phyloP scores from a whole-genome alignment of 1,140 invertebrate species.

The Heliothis subflexa region DNA sequence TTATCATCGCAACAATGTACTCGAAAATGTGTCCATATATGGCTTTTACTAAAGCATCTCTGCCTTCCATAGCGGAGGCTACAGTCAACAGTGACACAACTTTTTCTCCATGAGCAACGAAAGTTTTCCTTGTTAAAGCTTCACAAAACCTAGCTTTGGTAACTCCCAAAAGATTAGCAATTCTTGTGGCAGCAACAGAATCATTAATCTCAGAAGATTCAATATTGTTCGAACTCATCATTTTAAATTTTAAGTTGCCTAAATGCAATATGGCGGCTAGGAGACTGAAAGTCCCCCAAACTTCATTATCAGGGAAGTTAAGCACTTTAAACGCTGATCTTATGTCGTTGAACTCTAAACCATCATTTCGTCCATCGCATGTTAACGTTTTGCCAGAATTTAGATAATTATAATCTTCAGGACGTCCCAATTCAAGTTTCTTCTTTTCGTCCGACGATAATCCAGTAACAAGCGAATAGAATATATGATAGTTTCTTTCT shows the following conservation, averaged over 20 bases:
- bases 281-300: slow-evolving; percentile 94
- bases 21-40: slow-evolving; percentile 97
- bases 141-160: slow-evolving; percentile 90
- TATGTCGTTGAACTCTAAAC: slow-evolving; percentile 94
- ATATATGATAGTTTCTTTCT: slow-evolving; percentile 98
- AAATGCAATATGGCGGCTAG: slow-evolving; percentile 95
- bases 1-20: slow-evolving; percentile 96
- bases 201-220: slow-evolving; percentile 94
- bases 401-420: slow-evolving; percentile 93
- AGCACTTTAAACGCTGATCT: slow-evolving; percentile 96
- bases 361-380: slow-evolving; percentile 94
- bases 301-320: slow-evolving; percentile 94
- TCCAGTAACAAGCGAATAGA: slow-evolving; percentile 96
- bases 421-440: slow-evolving; percentile 91
- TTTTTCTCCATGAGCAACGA: slow-evolving; percentile 95
- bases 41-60: slow-evolving; percentile 97
- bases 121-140: slow-evolving; percentile 94
- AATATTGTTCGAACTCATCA: slow-evolving; percentile 90
- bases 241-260: slow-evolving; percentile 96
- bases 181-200: slow-evolving; percentile 87
- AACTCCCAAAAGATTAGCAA: slow-evolving; percentile 91
- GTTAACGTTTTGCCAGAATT: slow-evolving; percentile 90
- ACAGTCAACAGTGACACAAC: slow-evolving; percentile 91
- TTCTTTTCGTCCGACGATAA: slow-evolving; percentile 92
- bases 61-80: slow-evolving; percentile 91